A percentile compares a stretch with the other conserved stretches of the same genome.
Evolutionary conservation across 2,797 vertebrate genomes (phyloP).

Genomic region (Okamejei kenojei): DNA sequence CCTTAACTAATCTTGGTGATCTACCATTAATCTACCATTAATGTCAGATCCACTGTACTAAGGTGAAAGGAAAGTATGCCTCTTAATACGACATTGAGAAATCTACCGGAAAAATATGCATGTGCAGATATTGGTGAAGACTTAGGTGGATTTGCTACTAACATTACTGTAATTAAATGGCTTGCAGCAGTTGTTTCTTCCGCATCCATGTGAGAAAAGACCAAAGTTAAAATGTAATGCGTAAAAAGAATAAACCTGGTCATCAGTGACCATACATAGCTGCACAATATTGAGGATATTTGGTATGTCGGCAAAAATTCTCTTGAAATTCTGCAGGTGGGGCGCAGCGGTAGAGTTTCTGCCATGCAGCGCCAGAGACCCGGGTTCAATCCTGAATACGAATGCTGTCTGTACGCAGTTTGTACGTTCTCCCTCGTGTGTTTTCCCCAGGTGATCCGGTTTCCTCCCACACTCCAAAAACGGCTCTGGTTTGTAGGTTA

Average conservation of each 20-base stretch:
- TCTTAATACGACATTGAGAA: neutral
- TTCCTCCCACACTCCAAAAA: too few relatives aligned
- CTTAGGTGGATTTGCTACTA: neutral
- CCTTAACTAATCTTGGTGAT: neutral
- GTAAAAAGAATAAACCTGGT: too few relatives aligned
- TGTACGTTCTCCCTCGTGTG: too few relatives aligned
- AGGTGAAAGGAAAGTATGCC: neutral
- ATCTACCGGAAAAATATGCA: neutral
- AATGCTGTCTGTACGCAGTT: too few relatives aligned
- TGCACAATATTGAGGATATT: neutral
- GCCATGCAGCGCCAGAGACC: too few relatives aligned
- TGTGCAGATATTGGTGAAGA: neutral
- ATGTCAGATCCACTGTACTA: neutral
- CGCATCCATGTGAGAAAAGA: neutral
- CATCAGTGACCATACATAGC: neutral
- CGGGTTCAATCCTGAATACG: too few relatives aligned
- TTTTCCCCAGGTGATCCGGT: neutral
- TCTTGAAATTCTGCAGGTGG: too few relatives aligned
- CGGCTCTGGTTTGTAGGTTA: too few relatives aligned
- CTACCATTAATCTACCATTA: neutral
- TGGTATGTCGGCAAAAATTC: too few relatives aligned
- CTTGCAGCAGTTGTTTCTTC: neutral
- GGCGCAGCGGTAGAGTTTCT: too few relatives aligned
- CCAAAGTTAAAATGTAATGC: too few relatives aligned
- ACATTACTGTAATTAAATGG: neutral